A percentile compares a stretch with the other conserved stretches of the same genome.
Conservation (phyloP, 2,797 vertebrate genomes). For the Coreius guichenoti region DNA sequence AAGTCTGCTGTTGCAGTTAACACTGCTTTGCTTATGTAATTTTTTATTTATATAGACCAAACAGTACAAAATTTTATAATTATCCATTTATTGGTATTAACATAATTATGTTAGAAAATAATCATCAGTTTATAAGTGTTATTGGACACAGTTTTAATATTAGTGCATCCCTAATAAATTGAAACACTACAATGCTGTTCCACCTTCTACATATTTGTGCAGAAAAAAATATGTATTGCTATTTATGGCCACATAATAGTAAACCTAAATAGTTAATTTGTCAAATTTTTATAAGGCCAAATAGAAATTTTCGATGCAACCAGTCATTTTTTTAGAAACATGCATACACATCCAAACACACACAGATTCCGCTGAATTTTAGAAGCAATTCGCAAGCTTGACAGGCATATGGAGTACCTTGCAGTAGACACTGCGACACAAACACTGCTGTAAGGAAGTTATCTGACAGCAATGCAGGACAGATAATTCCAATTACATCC, state of each 20-base stretch:
- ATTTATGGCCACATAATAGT: not conserved
- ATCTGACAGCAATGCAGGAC: conserved; percentile 19
- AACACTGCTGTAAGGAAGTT: conserved; percentile 12
- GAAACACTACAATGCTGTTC: not conserved
- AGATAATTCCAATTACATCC: conserved; percentile 9
- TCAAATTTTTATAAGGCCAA: not conserved
- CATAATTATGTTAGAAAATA: not conserved
- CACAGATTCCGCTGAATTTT: conserved; percentile 33
- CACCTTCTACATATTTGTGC: no score
- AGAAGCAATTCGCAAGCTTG: conserved; percentile 11
- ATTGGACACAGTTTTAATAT: conserved; percentile 4
- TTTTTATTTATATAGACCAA: not conserved
- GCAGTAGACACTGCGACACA: conserved; percentile 17
- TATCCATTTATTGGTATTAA: not conserved
- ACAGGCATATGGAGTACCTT: conserved; percentile 20
- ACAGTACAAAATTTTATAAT: not conserved
- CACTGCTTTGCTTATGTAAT: not conserved
- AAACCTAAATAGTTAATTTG: not conserved
- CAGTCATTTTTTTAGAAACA: not conserved
- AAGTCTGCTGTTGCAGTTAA: not conserved
- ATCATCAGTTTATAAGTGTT: not conserved
- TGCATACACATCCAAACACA: not conserved
- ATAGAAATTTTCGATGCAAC: not conserved
- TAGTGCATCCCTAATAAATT: not conserved
- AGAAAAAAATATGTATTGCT: not conserved